These are phyloP conservation scores for Polyergus mexicanus DNA, from an alignment of 1,140 invertebrate genomes.

Conservation along the genomic window DNA sequence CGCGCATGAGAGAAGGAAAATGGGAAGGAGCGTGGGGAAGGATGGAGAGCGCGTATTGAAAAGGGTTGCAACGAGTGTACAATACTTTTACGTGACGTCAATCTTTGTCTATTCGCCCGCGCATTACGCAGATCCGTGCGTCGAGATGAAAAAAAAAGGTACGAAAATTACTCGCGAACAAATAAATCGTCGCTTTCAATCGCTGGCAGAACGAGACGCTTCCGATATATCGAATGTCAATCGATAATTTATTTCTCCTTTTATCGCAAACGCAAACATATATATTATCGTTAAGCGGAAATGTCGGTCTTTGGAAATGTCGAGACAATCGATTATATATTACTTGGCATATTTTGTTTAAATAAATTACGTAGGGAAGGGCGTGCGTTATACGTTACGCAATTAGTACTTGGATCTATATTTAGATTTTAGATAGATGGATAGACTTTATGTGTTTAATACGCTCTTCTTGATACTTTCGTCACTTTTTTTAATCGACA, in stretches of 20 bases:
- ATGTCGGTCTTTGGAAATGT: slow-evolving; percentile 3
- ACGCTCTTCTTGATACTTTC: background rate
- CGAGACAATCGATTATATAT: background rate
- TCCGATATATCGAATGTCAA: background rate
- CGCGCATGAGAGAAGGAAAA: background rate
- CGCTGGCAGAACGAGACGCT: background rate
- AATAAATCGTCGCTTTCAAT: slow-evolving; percentile 45
- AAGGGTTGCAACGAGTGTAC: slow-evolving; percentile 59
- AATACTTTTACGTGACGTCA: slow-evolving; percentile 62
- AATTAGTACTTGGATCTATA: background rate
- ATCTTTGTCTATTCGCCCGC: slow-evolving; percentile 38
- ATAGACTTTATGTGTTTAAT: slow-evolving; percentile 9
- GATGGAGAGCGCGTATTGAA: slow-evolving; percentile 47
- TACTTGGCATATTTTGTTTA: background rate
- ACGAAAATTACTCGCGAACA: slow-evolving; percentile 39
- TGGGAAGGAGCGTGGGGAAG: background rate
- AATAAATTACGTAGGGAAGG: background rate
- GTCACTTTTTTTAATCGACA: slow-evolving; percentile 25
- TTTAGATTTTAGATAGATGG: background rate
- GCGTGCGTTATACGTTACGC: background rate
- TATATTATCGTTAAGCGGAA: background rate
- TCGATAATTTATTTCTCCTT: background rate
- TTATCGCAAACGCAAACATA: background rate
- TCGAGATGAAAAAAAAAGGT: slow-evolving; percentile 28
- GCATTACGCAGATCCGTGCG: slow-evolving; percentile 17